Base-by-base conservation (phyloP, 2,888 invertebrate species). In the Acanthosepion esculentum region DNA sequence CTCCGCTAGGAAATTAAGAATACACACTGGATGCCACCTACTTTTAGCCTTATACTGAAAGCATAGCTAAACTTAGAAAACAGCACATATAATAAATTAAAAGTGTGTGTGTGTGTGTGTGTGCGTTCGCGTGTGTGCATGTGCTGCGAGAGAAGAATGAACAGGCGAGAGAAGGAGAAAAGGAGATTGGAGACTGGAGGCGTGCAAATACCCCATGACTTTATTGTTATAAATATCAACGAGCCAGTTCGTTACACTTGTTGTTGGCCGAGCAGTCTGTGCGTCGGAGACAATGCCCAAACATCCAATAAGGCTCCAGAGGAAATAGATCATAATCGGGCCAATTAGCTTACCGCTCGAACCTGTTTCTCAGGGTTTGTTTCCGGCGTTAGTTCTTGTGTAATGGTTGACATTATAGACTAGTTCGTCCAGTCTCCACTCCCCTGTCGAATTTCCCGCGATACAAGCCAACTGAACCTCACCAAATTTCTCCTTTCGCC, bases 261-360 rank as follows among this genome's bases (percentile, higher is more conserved):
- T n/a, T 78, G n/a, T 78, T 78, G 78, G 78, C 78, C 18, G n/a
- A 1, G n/a, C n/a, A 33, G n/a, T 78, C 78, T 78, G 78, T 78
- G 78, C n/a, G 78, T 78, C 78, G 78, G n/a, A 78, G n/a, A 78
- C 78, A 78, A 78, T 78, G n/a, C 78, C 78, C 78, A 78, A 78
- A 78, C 78, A 78, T 78, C 78, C 78, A 78, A 78, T 78, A 78
- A 78, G n/a, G 12, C n/a, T 78, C 78, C n/a, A 78, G 78, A 78
- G 78, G 78, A 78, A 78, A 78, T 78, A 78, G 78, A n/a, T 78
- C n/a, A 78, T 78, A 78, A 78, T 78, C 78, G 78, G 78, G n/a
- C 78, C 78, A 78, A 78, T 78, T 78, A 78, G n/a, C n/a, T 78
- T n/a, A 78, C 7, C 78, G 78, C 78, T 78, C 78, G 78, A 78